A percentile compares a stretch with the other conserved stretches of the same genome.
phyloP scores from a whole-genome alignment of 2,113 vertebrate species.

The Conger conger region DNA sequence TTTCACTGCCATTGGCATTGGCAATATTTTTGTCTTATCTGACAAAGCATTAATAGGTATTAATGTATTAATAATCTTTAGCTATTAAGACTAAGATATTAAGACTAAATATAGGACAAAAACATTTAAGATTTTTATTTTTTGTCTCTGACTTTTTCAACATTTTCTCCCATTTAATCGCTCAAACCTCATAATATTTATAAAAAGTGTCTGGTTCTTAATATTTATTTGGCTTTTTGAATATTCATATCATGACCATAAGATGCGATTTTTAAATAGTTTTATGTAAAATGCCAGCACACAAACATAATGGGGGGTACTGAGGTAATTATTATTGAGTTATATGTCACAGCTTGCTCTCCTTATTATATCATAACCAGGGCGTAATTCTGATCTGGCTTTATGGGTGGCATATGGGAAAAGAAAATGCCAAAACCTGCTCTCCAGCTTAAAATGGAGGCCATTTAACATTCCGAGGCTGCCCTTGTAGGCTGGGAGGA shows the following conservation, averaged over 20 bases:
- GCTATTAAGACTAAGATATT: too few species aligned
- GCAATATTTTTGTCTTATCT: too few species aligned
- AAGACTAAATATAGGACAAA: too few species aligned
- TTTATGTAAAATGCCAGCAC: neutral
- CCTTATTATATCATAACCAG: neutral
- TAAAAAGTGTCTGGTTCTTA: neutral
- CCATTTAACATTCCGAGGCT: constrained; percentile 23
- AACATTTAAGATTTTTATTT: too few species aligned
- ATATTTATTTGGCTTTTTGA: constrained; percentile 5
- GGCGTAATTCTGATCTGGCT: neutral
- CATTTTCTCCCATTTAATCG: neutral
- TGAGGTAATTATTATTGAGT: neutral
- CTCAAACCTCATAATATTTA: neutral
- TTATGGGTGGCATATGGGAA: neutral
- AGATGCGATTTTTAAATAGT: neutral
- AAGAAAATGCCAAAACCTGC: neutral
- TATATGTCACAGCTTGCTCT: neutral
- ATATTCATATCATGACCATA: neutral
- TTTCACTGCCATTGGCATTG: too few species aligned
- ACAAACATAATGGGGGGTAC: neutral
- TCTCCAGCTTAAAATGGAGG: neutral
- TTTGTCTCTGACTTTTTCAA: neutral
- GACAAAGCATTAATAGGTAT: too few species aligned
- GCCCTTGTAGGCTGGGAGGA: constrained; percentile 20
- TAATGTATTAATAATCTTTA: too few species aligned